phyloP scores from a whole-genome alignment of 2,113 vertebrate genomes.

The Sinocyclocheilus anshuiensis region DNA sequence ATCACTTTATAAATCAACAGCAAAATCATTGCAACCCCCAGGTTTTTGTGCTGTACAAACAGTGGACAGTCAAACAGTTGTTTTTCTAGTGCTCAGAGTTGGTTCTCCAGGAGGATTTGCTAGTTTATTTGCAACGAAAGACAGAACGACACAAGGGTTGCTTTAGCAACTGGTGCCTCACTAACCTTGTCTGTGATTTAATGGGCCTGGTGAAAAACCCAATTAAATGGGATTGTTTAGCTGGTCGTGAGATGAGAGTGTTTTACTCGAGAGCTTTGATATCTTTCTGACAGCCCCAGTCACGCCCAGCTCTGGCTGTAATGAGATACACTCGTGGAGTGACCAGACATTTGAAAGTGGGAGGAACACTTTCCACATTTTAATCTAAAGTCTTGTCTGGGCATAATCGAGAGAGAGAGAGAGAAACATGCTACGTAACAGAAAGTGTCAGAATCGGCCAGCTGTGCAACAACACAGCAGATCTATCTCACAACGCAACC shows the following conservation, averaged over 20 bases:
- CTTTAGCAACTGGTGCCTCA: conserved; percentile 63
- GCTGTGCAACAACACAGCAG: conserved; percentile 65
- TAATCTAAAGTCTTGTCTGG: conserved; percentile 21
- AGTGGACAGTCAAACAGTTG: background rate
- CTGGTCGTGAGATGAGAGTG: conserved; percentile 54
- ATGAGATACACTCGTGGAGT: conserved; percentile 61
- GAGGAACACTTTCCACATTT: background rate
- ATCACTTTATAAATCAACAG: background rate
- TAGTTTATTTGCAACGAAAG: conserved; percentile 26
- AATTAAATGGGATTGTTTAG: conserved; percentile 70
- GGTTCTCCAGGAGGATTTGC: conserved; percentile 37
- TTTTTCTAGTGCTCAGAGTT: background rate
- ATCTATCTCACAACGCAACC: conserved; percentile 65
- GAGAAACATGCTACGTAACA: conserved; percentile 44
- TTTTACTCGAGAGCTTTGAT: conserved; percentile 57
- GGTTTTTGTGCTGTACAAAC: too few species aligned
- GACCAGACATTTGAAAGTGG: conserved; percentile 44
- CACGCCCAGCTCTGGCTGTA: conserved; percentile 56
- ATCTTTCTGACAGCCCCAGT: conserved; percentile 52
- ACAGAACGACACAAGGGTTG: conserved; percentile 54
- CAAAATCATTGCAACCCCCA: background rate
- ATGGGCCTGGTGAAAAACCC: conserved; percentile 66
- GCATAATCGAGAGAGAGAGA: conserved; percentile 46
- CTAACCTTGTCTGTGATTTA: conserved; percentile 64
- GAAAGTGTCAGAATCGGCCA: conserved; percentile 61